Evolutionary conservation across 2,113 vertebrate species (phyloP), one percentile per base, ranked within the genome.

Genomic region (Notarius lentiginosus): DNA sequence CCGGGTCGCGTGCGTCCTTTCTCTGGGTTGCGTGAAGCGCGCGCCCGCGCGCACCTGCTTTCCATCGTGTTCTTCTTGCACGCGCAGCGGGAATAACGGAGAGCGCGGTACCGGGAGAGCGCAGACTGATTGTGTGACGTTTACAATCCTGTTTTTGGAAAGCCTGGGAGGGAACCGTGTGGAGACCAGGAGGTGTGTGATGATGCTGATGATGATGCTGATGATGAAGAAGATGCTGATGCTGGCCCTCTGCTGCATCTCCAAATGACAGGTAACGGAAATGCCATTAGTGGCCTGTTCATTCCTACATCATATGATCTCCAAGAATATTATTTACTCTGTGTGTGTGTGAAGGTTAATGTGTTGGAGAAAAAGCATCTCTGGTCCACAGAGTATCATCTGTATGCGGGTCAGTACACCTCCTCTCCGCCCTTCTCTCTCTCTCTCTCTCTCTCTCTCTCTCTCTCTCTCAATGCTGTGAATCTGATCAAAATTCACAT

Each of bases 201-300:
- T 80, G 77, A 34, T 56, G 79, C 2, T 79, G 76, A 30, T 76
- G 49, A 27, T 80, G 73, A 84, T 90, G 85, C 87, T 92, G 73
- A 84, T 90, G 85, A 87, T 92, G 92, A 91, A 90, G 92, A 89
- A 47, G 79, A 92, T 94, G 93, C 92, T 92, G 92, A 89, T 83
- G 84, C 88, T 63, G 88, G 89, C 49, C 80, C 53, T 89, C 90
- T 89, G 88, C 66, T 82, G 87, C 92, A 93, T 94, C 92, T 91
- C 91, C 89, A 90, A 89, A 95, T 94, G 94, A 88, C 92, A 94
- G 94, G 95, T 95, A 92, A 91, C 88, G 65, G 79, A 84, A 87
- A 79, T 84, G 7, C 61, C 55, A 20, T 73, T 0, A 41, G 30
- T 47, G 30, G 20, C 14, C 79, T 79, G 72, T 60, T 81, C 27